phyloP scores from a whole-genome alignment of 2,888 invertebrate genomes.

The Gasteruption jaculator region DNA sequence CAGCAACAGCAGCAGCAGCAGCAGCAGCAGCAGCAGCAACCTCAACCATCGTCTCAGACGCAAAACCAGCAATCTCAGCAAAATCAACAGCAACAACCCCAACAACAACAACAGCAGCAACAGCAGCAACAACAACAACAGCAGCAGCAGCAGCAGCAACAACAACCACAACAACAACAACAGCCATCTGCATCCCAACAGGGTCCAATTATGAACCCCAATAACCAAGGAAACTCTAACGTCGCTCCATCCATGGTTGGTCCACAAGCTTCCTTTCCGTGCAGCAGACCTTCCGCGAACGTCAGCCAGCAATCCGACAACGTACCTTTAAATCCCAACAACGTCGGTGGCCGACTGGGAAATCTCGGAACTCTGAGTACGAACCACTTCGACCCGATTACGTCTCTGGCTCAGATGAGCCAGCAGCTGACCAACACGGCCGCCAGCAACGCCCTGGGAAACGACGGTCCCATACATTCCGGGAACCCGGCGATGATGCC shows the following conservation, averaged over 20 bases:
- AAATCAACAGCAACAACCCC: conserved; percentile 55
- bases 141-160: conserved; percentile 21
- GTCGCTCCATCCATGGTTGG: conserved; percentile 32
- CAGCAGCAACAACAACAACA: conserved; percentile 20
- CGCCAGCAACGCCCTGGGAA: conserved; percentile 58
- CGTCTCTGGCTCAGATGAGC: conserved; percentile 91
- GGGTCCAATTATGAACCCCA: conserved; percentile 34
- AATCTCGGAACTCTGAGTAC: conserved; percentile 48
- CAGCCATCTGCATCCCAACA: too few relatives aligned
- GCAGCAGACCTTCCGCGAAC: conserved; percentile 41
- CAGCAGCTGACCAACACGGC: conserved; percentile 82
- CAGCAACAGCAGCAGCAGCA: conserved; percentile 43
- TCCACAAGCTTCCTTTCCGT: conserved; percentile 37
- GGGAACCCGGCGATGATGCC: conserved; percentile 56
- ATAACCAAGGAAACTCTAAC: conserved; percentile 29
- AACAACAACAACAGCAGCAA: conserved; percentile 49
- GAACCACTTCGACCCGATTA: conserved; percentile 85
- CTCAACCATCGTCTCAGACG: conserved; percentile 30
- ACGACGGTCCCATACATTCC: conserved; percentile 50
- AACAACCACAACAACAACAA: too few relatives aligned
- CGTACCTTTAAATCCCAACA: conserved; percentile 65
- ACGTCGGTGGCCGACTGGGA: conserved; percentile 51
- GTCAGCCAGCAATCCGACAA: conserved; percentile 55
- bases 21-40: conserved; percentile 38
- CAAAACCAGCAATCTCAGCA: conserved; percentile 46